Evolutionary conservation across 2,113 vertebrate species (phyloP), one percentile per base, ranked within the genome.

Genomic region (Tragulus kanchil): DNA sequence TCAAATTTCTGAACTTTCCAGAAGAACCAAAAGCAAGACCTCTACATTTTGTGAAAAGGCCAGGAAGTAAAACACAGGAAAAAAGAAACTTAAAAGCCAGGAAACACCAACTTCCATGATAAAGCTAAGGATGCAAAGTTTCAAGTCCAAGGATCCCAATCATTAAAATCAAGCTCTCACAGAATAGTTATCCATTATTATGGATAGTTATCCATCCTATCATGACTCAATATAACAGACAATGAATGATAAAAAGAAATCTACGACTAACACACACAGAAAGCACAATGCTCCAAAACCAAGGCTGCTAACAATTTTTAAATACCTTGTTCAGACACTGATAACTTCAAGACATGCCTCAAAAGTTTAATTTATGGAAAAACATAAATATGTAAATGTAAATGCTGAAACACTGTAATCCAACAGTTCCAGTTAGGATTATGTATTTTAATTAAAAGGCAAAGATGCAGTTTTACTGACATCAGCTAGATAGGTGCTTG

Each of bases 21-120:
- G 16, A 88, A 85, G 42, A 90, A 31, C 23, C 48, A 93, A 94
- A 92, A 79, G 17, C 58, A 81, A 83, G 42, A 84, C 42, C 25
- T 91, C 67, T 79, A 84, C 21, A 83, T 58, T 75, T n/a, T 92
- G 48, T 62, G 48, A 78, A 91, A 96, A 73, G 50, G 77, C 17
- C 50, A 90, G 19, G 19, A 90, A 75, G 73, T 23, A 31, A 90
- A 93, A 67, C 12, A 10, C 52, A 48, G 36, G 77, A 59, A 92
- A 87, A 56, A 15, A 86, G 26, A 94, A 90, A 26, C 26, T 14
- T 59, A 45, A 95, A 95, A 26, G 52, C 52, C 31, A 61, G 90
- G 78, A 84, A 77, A 23, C 42, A 36, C 42, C 26, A 84, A 82
- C 65, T 59, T 25, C 36, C 48, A 12, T 52, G 26, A 50, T 83